Evolutionary conservation across 2,797 vertebrate genomes (phyloP).

Genomic region (Apodemus agrarius): DNA sequence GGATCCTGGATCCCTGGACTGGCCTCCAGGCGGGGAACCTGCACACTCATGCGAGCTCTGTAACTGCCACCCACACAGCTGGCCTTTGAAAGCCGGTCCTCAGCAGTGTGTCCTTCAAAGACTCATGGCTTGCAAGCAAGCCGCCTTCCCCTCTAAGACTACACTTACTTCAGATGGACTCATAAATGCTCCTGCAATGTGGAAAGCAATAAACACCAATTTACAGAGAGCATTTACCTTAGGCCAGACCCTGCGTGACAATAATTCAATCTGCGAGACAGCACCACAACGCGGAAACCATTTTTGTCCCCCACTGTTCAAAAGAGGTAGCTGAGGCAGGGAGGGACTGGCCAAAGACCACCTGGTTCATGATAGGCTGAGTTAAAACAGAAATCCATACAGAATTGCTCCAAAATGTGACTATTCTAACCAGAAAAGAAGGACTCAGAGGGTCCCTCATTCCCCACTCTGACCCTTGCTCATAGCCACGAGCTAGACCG

Average conservation of each 20-base stretch:
- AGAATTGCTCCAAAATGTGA: not conserved
- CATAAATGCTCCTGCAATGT: not conserved
- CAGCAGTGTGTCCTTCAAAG: not conserved
- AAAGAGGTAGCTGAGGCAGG: not conserved
- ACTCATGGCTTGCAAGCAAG: not conserved
- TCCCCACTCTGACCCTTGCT: not conserved
- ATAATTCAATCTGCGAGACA: not conserved
- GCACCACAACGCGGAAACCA: not conserved
- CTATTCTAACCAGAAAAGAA: not conserved
- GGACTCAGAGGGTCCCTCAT: not conserved
- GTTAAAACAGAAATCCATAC: not conserved
- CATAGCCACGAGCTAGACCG: not conserved
- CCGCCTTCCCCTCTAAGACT: not conserved
- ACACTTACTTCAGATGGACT: slow-evolving; percentile 18
- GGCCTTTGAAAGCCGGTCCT: not conserved
- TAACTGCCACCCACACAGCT: not conserved
- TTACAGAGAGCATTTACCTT: not conserved
- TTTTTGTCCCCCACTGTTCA: not conserved
- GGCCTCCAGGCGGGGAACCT: not conserved
- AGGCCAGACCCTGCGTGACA: not conserved
- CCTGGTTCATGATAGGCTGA: not conserved
- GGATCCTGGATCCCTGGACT: not conserved
- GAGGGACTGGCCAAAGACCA: not conserved
- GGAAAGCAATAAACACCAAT: not conserved
- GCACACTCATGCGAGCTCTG: not conserved